Percentiles rank a stretch among this genome's conserved stretches.
Evolutionary conservation across 2,113 vertebrate genomes (phyloP).

Genomic region (Zosterops hypoxanthus): DNA sequence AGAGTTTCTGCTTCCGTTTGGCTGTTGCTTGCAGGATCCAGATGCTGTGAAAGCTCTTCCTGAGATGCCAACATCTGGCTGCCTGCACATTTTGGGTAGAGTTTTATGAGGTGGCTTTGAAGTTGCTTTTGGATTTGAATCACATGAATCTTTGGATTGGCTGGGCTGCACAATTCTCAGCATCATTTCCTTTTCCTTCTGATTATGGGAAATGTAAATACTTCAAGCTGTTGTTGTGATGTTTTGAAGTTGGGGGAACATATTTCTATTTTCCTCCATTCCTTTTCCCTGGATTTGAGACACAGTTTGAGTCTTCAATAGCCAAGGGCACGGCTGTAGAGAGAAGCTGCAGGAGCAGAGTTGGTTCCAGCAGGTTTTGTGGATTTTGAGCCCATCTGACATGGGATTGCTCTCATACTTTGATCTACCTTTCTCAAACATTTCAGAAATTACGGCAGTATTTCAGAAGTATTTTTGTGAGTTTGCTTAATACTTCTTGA

Average conservation of each 20-base stretch:
- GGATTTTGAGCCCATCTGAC: neutral
- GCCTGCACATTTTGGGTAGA: neutral
- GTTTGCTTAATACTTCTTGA: neutral
- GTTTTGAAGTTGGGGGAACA: neutral
- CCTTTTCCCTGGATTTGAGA: neutral
- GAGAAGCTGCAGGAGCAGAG: neutral
- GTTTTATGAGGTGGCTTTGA: slow-evolving; percentile 60
- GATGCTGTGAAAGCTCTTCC: slow-evolving; percentile 25
- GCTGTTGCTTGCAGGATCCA: neutral
- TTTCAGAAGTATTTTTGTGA: neutral
- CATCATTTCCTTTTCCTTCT: slow-evolving; percentile 42
- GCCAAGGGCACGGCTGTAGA: neutral
- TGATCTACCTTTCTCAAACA: neutral
- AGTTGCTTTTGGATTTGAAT: slow-evolving; percentile 41
- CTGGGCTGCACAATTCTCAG: neutral
- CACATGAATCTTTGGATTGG: neutral
- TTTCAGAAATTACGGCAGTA: neutral
- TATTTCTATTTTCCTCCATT: accelerated
- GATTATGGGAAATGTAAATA: slow-evolving; percentile 28
- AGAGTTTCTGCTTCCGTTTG: slow-evolving; percentile 9
- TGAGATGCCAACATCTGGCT: slow-evolving; percentile 29
- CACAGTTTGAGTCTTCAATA: neutral
- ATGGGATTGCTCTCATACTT: neutral
- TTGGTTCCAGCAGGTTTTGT: neutral
- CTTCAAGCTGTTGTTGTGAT: slow-evolving; percentile 44